Evolutionary conservation across 2,797 vertebrate genomes (phyloP).

Genomic region (Pterois miles): DNA sequence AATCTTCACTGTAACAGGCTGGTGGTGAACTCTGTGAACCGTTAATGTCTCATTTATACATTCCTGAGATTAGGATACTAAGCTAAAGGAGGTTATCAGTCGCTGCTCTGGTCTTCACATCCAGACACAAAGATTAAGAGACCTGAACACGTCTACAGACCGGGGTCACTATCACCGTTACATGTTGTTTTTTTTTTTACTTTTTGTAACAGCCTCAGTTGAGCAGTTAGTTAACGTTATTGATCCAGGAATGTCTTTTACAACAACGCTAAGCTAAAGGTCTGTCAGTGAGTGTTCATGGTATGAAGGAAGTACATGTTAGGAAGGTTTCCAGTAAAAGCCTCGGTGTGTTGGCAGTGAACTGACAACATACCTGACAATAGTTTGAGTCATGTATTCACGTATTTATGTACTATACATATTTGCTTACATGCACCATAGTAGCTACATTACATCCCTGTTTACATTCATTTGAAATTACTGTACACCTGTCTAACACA

Average conservation of each 20-base stretch:
- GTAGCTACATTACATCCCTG: not conserved
- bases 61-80: slow-evolving; percentile 6
- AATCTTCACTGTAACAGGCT: not conserved
- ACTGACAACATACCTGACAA: too few species aligned
- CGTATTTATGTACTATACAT: not conserved
- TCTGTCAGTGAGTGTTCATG: not conserved
- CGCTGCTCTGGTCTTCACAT: not conserved
- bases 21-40: not conserved
- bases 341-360: too few species aligned
- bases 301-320: not conserved
- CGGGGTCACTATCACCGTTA: not conserved
- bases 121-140: slow-evolving; percentile 13
- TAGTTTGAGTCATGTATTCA: not conserved
- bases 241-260: slow-evolving; percentile 1
- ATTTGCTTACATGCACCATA: not conserved
- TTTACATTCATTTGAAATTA: not conserved
- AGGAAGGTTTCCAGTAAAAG: not conserved
- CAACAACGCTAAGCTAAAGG: not conserved
- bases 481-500: not conserved
- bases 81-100: slow-evolving; percentile 10
- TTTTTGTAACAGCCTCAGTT: not conserved
- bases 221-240: slow-evolving; percentile 3
- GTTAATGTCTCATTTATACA: not conserved
- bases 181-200: not conserved
- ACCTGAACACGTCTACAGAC: not conserved